These are phyloP conservation scores for Erebia epiphron DNA, from an alignment of 2,888 invertebrate genomes.

Conservation along the genomic window DNA sequence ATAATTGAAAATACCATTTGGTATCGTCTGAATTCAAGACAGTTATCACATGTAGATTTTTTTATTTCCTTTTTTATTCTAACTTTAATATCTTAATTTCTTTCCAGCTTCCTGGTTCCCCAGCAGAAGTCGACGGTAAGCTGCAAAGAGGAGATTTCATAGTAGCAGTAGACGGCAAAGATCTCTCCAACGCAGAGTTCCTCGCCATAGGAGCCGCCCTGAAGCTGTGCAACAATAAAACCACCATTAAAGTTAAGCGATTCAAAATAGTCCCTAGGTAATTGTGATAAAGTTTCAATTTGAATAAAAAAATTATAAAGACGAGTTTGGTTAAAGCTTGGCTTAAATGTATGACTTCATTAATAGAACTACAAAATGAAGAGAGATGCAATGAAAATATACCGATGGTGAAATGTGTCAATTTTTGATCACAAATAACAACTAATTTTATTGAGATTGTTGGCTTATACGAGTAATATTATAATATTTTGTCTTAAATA, in stretches of 20 bases:
- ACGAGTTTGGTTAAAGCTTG: conserved; percentile 1
- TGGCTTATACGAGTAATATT: background rate
- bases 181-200: conserved; percentile 88
- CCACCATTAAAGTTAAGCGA: conserved; percentile 92
- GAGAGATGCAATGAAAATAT: background rate
- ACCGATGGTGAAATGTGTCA: background rate
- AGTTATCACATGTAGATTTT: too few relatives aligned
- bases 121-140: conserved; percentile 93
- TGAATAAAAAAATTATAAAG: background rate
- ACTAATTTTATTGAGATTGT: background rate
- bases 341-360: background rate
- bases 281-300: conserved; percentile 32
- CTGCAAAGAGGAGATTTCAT: conserved; percentile 96
- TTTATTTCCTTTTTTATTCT: background rate
- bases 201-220: conserved; percentile 94
- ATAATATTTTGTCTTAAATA: background rate
- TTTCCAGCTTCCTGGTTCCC: conserved; percentile 91
- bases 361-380: background rate
- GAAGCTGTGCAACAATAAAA: conserved; percentile 92
- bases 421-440: background rate
- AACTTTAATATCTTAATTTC: background rate
- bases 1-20: background rate
- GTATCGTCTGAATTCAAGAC: too few relatives aligned
- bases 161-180: conserved; percentile 93
- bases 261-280: conserved; percentile 84